Base-by-base conservation (phyloP, 2,113 vertebrate species). In the Genyomyrus donnyi region DNA sequence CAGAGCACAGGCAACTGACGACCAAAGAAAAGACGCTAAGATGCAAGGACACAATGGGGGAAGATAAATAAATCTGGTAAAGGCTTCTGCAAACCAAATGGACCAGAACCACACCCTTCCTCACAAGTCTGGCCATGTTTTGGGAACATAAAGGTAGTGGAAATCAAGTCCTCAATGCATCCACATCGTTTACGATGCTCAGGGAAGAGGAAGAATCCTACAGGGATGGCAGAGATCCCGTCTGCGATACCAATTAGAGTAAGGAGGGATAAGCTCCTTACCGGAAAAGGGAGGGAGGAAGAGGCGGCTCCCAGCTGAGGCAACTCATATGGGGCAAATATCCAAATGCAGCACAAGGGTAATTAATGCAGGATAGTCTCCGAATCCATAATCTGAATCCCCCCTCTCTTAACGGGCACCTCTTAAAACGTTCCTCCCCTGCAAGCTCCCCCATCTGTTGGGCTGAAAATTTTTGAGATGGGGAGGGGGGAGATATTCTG, bases 391-490 rank as follows among this genome's bases (percentile, higher is more conserved):
- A 95, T 95, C n/a, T 13, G 66, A 27, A 11, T 15, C 31, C 74
- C 74, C 70, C 92, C 91, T 49, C 45, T 52, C n/a, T 90, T 93
- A 91, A 92, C 93, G 88, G 93, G 90, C 90, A 84, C 92, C 92
- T 91, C 93, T 95, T 94, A 92, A 93, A 91, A 96, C 94, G 93
- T 93, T 94, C 94, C 93, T 92, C 92, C 91, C 62, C 35, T 91
- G 66, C 91, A 91, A 94, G 95, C 85, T 27, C n/a, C 50, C 50
- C 49, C 50, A 27, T 50, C 91, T 70, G 62, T 70, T 3, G 62
- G n/a, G 62, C n/a, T 90, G 91, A 89, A 86, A 90, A 35, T 88
- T 92, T 92, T 92, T 49, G 17, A 80, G 83, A 48, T 21, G 21
- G 83, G 21, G 9, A 0, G 39, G 46, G 83, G 21, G 21, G 45